phyloP scores from a whole-genome alignment of 2,888 invertebrate species.

The Archaeoteleia sp. region DNA sequence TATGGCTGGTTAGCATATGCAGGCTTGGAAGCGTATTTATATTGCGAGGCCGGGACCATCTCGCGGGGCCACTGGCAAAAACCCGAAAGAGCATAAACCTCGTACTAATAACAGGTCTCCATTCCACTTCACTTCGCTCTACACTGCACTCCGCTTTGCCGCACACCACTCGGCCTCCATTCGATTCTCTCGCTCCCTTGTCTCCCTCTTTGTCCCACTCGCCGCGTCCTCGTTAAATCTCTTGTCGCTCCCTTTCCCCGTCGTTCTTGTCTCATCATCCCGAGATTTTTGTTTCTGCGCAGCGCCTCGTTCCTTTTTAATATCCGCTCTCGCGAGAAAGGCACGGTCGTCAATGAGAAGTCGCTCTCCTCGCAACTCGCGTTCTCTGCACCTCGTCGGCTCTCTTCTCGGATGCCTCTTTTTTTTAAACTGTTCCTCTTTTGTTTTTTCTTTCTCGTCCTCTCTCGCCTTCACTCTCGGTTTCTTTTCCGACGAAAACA shows the following conservation, averaged over 20 bases:
- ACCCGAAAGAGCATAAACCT: conserved; percentile 74
- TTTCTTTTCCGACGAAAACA: conserved; percentile 24
- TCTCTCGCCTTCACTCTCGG: conserved; percentile 23
- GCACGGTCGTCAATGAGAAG: conserved; percentile 57
- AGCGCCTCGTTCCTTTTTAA: conserved; percentile 54
- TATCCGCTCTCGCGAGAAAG: conserved; percentile 52
- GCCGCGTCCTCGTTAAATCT: neutral
- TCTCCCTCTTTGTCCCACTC: conserved; percentile 17
- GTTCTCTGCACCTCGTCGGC: conserved; percentile 18
- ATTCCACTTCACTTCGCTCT: conserved; percentile 64
- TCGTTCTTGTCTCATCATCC: conserved; percentile 16
- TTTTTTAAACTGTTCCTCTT: conserved; percentile 10
- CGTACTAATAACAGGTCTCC: conserved; percentile 74
- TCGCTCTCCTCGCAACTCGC: conserved; percentile 21
- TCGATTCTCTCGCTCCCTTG: conserved; percentile 31
- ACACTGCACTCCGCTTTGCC: too few species aligned
- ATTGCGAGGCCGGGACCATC: conserved; percentile 70
- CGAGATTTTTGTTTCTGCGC: conserved; percentile 38
- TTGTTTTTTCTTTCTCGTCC: conserved; percentile 17
- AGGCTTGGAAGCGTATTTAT: conserved; percentile 72
- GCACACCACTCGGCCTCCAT: conserved; percentile 57
- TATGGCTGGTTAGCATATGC: conserved; percentile 74
- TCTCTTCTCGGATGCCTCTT: conserved; percentile 11
- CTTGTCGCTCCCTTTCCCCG: conserved; percentile 9
- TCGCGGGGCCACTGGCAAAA: conserved; percentile 71